Base-by-base conservation (phyloP, 2,888 invertebrate genomes). In the Galerucella pusilla region DNA sequence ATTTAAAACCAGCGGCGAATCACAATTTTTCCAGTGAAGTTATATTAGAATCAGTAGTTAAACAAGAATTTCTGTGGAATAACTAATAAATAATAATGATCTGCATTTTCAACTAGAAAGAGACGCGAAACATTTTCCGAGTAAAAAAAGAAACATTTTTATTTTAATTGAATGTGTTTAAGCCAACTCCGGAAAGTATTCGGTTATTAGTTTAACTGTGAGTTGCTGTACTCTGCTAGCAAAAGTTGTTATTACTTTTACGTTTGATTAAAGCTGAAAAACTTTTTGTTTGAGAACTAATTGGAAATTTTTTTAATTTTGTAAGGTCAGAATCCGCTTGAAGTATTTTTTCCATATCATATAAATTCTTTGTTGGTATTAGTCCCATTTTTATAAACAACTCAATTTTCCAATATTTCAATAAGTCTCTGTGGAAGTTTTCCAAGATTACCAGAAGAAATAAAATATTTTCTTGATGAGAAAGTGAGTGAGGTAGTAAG, bases 121-220 rank as follows among this genome's bases (percentile, higher is more conserved):
- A n/a, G n/a, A 16, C 2, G n/a, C 0, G n/a, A 5, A 7, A 52
- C 12, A 20, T 57, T 57, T 57, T 11, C 11, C 20, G 16, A 6
- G 16, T 16, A 9, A 57, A 57, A 57, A 57, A 57, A 57, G 20
- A 9, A 57, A 16, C 57, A 57, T 16, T 57, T 57, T 57, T 10
- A 57, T 57, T 57, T 57, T 57, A 57, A 57, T 57, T 57, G 57
- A 57, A 57, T 57, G 20, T 57, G 20, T 57, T 54, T 57, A 20
- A 57, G 20, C 20, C 57, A 57, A 57, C 20, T 57, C 20, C 20
- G 2, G 3, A 3, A 57, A 20, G 57, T 57, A 20, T 57, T 20
- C 16, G 54, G 57, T 57, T 57, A 57, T 57, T 57, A 57, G 57
- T 57, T 57, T 10, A 57, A 16, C 57, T 20, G 57, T 4, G 16